These are phyloP conservation scores for Rotaria sp. DNA, from an alignment of 2,888 invertebrate genomes.

Conservation along the genomic window DNA sequence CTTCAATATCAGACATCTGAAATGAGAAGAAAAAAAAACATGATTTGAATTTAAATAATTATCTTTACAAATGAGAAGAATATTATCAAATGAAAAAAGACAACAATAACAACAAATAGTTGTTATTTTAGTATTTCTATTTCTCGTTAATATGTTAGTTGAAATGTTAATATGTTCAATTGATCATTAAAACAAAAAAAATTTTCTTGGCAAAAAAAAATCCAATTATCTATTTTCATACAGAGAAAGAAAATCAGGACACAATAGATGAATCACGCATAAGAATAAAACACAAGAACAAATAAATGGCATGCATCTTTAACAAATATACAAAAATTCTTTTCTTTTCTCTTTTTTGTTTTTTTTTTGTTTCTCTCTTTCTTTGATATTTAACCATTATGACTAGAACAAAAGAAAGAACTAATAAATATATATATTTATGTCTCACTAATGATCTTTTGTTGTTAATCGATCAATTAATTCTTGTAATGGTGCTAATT, in stretches of 20 bases:
- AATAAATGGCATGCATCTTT: background rate
- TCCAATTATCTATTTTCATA: background rate
- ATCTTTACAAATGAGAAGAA: background rate
- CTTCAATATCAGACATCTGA: background rate
- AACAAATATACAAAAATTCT: background rate
- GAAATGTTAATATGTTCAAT: background rate
- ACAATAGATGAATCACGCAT: background rate
- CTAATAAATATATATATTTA: background rate
- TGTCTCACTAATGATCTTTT: conserved; percentile 22
- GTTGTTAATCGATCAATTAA: conserved; percentile 67
- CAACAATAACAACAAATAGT: no score
- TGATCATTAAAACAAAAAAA: background rate
- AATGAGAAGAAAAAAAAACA: background rate
- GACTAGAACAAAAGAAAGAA: conserved; percentile 22
- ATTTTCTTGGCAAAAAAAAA: background rate
- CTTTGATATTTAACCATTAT: background rate
- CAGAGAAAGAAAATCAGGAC: background rate
- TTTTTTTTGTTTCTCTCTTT: no score
- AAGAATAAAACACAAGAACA: background rate
- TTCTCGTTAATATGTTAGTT: background rate
- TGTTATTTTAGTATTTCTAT: no score
- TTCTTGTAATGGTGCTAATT: conserved; percentile 90
- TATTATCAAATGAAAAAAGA: background rate
- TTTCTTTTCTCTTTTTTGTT: background rate
- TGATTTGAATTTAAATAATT: background rate